A percentile compares a stretch with the other conserved stretches of the same genome.
Evolutionary conservation across 2,888 invertebrate species (phyloP).

Genomic region (Thelaira solivaga): DNA sequence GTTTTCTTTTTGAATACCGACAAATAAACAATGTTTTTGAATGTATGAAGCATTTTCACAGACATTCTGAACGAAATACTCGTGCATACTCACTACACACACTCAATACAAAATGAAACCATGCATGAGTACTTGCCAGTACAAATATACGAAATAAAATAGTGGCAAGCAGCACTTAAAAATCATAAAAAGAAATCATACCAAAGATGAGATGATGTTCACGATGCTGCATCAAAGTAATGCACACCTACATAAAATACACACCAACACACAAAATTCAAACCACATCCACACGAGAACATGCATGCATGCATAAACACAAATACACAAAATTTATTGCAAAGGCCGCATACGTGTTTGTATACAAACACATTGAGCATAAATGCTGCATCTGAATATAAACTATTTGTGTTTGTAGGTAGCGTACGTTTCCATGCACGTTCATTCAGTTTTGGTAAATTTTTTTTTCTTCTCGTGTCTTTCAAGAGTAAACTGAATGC

Average conservation of each 20-base stretch:
- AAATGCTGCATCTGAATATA: not conserved
- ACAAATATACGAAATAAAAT: not conserved
- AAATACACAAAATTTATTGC: not conserved
- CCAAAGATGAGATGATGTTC: constrained; percentile 15
- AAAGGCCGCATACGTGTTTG: constrained; percentile 18
- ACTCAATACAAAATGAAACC: not conserved
- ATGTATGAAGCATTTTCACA: too few species aligned
- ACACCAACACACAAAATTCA: not conserved
- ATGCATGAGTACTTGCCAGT: not conserved
- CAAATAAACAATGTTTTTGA: too few species aligned
- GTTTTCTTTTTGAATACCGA: too few species aligned
- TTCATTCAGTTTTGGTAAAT: constrained; percentile 62
- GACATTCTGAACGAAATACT: not conserved
- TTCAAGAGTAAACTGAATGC: constrained; percentile 26
- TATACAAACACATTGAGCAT: not conserved
- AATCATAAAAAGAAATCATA: constrained; percentile 29
- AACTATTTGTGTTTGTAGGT: not conserved
- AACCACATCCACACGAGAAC: not conserved
- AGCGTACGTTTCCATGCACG: constrained; percentile 57
- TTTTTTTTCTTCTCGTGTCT: not conserved
- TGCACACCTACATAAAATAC: not conserved
- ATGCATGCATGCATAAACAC: not conserved
- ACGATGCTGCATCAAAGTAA: constrained; percentile 1
- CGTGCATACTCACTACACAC: too few species aligned
- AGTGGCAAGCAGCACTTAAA: not conserved